These are phyloP conservation scores for Lasius platythorax DNA, from an alignment of 2,888 invertebrate genomes.

Conservation along the genomic window DNA sequence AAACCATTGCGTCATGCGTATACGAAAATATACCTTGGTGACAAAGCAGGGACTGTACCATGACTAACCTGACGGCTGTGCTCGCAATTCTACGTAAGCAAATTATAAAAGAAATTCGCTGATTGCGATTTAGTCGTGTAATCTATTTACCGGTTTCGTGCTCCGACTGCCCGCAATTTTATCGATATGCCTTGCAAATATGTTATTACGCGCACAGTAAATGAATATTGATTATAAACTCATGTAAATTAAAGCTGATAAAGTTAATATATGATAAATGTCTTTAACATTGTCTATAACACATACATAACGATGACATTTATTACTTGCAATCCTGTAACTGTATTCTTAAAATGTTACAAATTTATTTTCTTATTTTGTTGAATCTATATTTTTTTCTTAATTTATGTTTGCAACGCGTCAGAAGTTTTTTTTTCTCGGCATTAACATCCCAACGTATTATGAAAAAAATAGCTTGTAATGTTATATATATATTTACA, in stretches of 20 bases:
- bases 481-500: not conserved
- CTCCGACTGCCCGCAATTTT: not conserved
- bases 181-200: not conserved
- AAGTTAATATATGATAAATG: constrained; percentile 24
- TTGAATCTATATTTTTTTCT: not conserved
- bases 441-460: not conserved
- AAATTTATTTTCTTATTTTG: not conserved
- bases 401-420: not conserved
- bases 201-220: not conserved
- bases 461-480: not conserved
- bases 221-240: constrained; percentile 21
- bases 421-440: not conserved
- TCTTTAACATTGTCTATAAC: not conserved
- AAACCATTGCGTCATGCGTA: constrained; percentile 21
- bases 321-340: not conserved
- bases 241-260: constrained; percentile 20
- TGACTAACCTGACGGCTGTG: not conserved
- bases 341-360: not conserved
- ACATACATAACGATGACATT: not conserved
- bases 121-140: constrained; percentile 15
- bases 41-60: constrained; percentile 10
- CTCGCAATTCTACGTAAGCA: constrained; percentile 1
- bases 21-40: constrained; percentile 33
- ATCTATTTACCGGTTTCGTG: constrained; percentile 21
- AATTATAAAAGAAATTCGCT: constrained; percentile 29